These are phyloP conservation scores for Standfussiana lucernea DNA, from an alignment of 2,888 invertebrate genomes.

Conservation along the genomic window DNA sequence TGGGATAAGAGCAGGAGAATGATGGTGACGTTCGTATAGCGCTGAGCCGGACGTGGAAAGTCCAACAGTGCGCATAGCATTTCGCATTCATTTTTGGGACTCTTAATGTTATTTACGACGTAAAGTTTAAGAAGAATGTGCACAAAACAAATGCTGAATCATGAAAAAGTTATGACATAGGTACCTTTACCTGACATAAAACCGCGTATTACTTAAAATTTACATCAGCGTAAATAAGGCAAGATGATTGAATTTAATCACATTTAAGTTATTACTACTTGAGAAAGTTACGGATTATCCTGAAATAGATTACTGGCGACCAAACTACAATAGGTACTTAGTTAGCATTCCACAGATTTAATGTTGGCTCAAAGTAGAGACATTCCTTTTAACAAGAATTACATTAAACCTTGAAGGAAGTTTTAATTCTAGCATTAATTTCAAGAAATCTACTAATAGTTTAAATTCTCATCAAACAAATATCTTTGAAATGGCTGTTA, in stretches of 20 bases:
- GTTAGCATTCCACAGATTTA: neutral
- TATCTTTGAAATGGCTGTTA: conserved; percentile 23
- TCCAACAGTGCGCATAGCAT: neutral
- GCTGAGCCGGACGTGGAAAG: neutral
- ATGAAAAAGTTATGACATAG: neutral
- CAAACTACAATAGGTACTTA: neutral
- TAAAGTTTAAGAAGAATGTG: neutral
- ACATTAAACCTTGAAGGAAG: conserved; percentile 2
- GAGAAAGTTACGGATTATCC: neutral
- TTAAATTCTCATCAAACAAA: conserved; percentile 48
- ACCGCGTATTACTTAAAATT: neutral
- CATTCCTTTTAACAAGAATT: neutral
- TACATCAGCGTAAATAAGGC: neutral
- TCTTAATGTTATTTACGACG: neutral
- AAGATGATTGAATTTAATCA: neutral
- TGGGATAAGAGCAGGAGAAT: too few species aligned
- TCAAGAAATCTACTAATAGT: conserved; percentile 27
- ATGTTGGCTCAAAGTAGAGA: neutral
- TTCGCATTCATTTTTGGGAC: neutral
- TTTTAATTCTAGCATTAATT: conserved; percentile 11
- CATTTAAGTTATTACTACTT: neutral
- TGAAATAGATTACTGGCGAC: neutral
- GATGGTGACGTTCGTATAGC: neutral
- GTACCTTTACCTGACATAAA: neutral
- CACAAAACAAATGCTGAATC: neutral